A percentile compares a stretch with the other conserved stretches of the same genome.
phyloP scores from a whole-genome alignment of 2,113 vertebrate genomes.

The Panthera tigris region DNA sequence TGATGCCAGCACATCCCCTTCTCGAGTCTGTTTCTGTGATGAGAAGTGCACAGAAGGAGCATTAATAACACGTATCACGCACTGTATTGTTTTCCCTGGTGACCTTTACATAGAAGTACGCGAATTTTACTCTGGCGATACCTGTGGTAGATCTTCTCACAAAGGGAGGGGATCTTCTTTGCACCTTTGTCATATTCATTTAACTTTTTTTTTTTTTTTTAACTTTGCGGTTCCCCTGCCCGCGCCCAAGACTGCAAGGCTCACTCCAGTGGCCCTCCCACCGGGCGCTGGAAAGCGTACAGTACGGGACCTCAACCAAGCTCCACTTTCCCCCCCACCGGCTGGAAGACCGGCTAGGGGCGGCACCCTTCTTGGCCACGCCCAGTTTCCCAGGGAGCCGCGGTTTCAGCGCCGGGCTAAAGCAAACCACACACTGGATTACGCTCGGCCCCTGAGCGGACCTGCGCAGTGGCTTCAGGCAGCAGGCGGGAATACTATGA shows the following conservation, averaged over 20 bases:
- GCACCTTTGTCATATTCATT: background rate
- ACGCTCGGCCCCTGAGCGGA: too few relatives aligned
- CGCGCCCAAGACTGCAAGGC: background rate
- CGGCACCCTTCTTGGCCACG: background rate
- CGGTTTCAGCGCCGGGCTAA: background rate
- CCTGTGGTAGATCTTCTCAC: background rate
- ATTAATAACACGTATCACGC: background rate
- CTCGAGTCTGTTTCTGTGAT: background rate
- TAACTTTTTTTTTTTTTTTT: background rate
- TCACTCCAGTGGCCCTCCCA: fast-evolving
- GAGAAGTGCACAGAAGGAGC: background rate
- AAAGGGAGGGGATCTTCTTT: background rate
- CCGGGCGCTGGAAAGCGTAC: fast-evolving
- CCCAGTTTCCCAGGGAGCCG: background rate
- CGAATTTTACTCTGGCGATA: background rate
- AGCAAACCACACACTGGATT: background rate
- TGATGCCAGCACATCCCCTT: background rate
- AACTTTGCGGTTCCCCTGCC: background rate
- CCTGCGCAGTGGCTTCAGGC: background rate
- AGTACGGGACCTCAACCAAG: too few relatives aligned
- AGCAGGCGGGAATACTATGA: background rate
- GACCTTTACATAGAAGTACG: background rate
- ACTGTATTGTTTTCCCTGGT: background rate
- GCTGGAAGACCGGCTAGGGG: too few relatives aligned
- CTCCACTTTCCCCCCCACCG: too few relatives aligned